A percentile compares a stretch with the other conserved stretches of the same genome.
Evolutionary conservation across 2,113 vertebrate genomes (phyloP).

Genomic region (Piaya cayana): DNA sequence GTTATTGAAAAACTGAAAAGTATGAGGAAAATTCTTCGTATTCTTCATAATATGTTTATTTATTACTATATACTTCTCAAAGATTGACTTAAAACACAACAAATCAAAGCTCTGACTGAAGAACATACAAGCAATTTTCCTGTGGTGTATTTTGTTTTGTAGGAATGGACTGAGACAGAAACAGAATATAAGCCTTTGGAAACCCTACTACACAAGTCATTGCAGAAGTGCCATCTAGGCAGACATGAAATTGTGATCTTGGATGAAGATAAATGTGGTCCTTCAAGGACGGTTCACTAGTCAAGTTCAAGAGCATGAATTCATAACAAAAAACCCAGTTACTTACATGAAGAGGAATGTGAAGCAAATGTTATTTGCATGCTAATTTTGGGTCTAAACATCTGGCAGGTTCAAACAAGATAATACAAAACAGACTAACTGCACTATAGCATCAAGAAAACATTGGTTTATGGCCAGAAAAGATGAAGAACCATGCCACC

Average conservation of each 20-base stretch:
- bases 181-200: neutral
- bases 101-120: neutral
- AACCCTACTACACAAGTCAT: neutral
- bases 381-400: neutral
- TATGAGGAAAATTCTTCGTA: neutral
- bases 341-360: neutral
- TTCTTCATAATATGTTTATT: neutral
- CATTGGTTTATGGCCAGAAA: neutral
- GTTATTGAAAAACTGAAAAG: neutral
- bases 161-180: conserved; percentile 6
- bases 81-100: neutral
- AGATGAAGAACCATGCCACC: neutral
- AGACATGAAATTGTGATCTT: neutral
- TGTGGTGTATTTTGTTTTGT: neutral
- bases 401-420: neutral
- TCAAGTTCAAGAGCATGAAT: neutral
- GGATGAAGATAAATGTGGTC: neutral
- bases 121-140: neutral
- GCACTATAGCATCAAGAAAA: neutral
- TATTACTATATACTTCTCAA: neutral
- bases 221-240: neutral
- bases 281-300: neutral
- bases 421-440: neutral
- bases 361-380: neutral
- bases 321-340: neutral